These are phyloP conservation scores for Zaprionus obscuricornis DNA, from an alignment of 2,888 invertebrate genomes.

Conservation along the genomic window DNA sequence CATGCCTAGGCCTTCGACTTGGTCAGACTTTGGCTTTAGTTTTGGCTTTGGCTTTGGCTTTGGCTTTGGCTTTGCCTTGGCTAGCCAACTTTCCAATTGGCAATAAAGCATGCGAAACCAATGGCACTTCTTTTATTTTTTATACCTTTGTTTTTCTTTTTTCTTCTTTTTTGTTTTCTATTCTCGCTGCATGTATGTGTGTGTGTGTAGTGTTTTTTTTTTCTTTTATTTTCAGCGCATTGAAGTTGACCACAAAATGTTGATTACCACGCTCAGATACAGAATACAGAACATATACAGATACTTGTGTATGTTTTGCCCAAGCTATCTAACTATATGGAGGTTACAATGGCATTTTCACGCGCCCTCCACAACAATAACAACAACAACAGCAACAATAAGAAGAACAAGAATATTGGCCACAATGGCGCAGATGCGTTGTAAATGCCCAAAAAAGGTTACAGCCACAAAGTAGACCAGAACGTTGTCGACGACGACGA, in stretches of 20 bases:
- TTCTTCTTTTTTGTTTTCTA: constrained; percentile 16
- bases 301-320: constrained; percentile 23
- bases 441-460: constrained; percentile 76
- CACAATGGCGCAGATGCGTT: constrained; percentile 72
- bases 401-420: constrained; percentile 13
- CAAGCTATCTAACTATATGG: constrained; percentile 10
- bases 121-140: constrained; percentile 53
- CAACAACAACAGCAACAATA: constrained; percentile 20
- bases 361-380: constrained; percentile 61
- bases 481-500: too few species aligned
- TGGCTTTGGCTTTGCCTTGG: background rate
- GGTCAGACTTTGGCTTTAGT: constrained; percentile 30
- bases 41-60: constrained; percentile 12
- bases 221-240: constrained; percentile 35
- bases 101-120: constrained; percentile 76
- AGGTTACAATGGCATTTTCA: constrained; percentile 69
- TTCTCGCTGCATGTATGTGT: constrained; percentile 14
- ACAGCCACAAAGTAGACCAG: constrained; percentile 47
- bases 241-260: constrained; percentile 74
- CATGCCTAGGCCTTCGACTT: constrained; percentile 8
- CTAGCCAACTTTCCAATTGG: constrained; percentile 75
- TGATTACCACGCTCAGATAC: constrained; percentile 68
- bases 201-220: too few species aligned
- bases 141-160: constrained; percentile 17
- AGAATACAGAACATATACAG: constrained; percentile 9